Conservation (phyloP, 2,797 vertebrate genomes). For the Pseudotriccus pelzelni region DNA sequence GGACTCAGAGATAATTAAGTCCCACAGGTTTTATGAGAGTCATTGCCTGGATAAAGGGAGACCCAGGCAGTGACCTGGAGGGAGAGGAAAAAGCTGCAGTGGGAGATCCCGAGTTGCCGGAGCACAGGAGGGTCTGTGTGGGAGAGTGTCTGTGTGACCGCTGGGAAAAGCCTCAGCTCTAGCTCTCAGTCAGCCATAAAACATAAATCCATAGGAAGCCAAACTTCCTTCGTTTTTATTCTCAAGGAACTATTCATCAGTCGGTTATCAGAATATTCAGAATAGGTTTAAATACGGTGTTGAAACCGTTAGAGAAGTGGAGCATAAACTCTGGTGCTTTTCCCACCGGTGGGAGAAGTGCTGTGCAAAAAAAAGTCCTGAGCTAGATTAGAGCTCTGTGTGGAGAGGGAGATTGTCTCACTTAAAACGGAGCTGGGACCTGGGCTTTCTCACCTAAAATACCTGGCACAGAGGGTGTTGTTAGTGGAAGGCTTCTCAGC, state of each 20-base stretch:
- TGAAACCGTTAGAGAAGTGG: constrained; percentile 24
- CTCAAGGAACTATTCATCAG: constrained; percentile 53
- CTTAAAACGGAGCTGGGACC: not conserved
- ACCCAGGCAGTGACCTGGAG: not conserved
- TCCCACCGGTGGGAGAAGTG: not conserved
- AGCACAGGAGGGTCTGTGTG: not conserved
- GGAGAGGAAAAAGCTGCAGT: not conserved
- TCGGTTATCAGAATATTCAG: constrained; percentile 47
- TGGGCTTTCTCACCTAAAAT: not conserved
- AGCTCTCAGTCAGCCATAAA: not conserved
- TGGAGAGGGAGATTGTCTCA: not conserved
- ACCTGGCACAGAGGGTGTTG: not conserved
- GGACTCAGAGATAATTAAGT: not conserved
- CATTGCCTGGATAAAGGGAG: not conserved
- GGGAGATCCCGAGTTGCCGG: not conserved
- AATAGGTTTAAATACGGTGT: not conserved
- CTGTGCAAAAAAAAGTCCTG: not conserved
- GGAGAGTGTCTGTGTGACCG: not conserved
- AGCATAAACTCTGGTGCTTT: not conserved
- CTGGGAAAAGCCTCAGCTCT: constrained; percentile 20
- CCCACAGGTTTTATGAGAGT: not conserved
- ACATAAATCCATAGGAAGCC: constrained; percentile 54
- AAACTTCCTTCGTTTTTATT: constrained; percentile 40
- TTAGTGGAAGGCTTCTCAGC: not conserved
- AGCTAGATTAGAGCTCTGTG: not conserved